Conservation (phyloP, 2,888 invertebrate species). For the Polydrusus tereticollis region DNA sequence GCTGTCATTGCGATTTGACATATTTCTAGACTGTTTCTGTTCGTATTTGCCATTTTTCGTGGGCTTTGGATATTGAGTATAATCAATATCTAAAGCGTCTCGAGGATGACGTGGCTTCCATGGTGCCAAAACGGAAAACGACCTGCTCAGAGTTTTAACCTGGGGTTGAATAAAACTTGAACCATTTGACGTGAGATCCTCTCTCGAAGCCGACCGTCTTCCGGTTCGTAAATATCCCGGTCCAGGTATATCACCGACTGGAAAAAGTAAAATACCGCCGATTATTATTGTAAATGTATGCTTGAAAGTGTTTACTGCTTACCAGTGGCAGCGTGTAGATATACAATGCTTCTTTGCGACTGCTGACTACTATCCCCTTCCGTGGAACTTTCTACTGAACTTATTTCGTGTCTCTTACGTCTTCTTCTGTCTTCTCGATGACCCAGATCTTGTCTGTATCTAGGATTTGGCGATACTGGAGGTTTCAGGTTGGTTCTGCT, state of each 20-base stretch:
- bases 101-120: slow-evolving; percentile 84
- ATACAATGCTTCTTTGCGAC: slow-evolving; percentile 86
- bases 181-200: slow-evolving; percentile 78
- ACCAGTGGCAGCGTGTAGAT: slow-evolving; percentile 88
- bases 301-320: no score
- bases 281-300: slow-evolving; percentile 10
- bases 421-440: slow-evolving; percentile 63
- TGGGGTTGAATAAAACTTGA: slow-evolving; percentile 72
- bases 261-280: background rate
- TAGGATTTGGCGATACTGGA: slow-evolving; percentile 63
- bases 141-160: slow-evolving; percentile 80
- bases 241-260: slow-evolving; percentile 87
- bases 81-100: slow-evolving; percentile 84
- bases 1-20: slow-evolving; percentile 62
- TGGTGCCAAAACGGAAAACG: slow-evolving; percentile 86
- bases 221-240: slow-evolving; percentile 71
- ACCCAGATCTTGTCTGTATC: slow-evolving; percentile 42
- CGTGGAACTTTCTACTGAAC: slow-evolving; percentile 76
- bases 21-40: slow-evolving; percentile 60
- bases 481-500: slow-evolving; percentile 62
- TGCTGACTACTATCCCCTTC: slow-evolving; percentile 84
- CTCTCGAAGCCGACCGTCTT: slow-evolving; percentile 77
- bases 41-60: slow-evolving; percentile 67
- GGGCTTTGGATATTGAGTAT: slow-evolving; percentile 73
- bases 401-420: slow-evolving; percentile 67